Base-by-base conservation (phyloP, 92 coral and sea anemone genomes). In the Phymanthus crucifer region DNA sequence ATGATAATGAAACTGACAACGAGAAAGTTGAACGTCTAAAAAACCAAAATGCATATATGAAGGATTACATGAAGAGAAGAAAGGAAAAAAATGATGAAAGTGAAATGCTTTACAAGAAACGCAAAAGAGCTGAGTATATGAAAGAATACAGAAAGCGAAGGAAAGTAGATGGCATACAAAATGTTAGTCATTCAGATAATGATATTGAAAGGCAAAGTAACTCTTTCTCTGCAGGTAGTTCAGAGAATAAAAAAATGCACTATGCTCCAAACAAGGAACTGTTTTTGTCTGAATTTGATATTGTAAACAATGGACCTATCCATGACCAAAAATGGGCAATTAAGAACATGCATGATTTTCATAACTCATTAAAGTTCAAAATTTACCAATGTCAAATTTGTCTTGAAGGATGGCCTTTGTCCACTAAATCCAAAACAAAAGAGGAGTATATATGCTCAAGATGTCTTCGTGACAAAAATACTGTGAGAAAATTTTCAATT, bases 401-500 rank as follows among this genome's bases (percentile, higher is more conserved):
- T 38, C 67, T 21, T 84, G 88, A 84, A 61, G 88, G 84, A 47
- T 85, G 84, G 88, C 86, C n/a, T n/a, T n/a, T n/a, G n/a, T n/a
- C 86, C 57, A n/a, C 74, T 26, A 14, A 38, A 57, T 33, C 73
- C 32, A 82, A 58, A 23, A 0, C 45, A 18, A 77, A 72, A 71
- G 87, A 80, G 77, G 57, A 71, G 31, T 89, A 89, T 81, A 66
- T 89, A 56, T 89, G 93, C 77, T 78, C 87, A 65, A 78, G 89
- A 68, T 87, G 89, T 78, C 40, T 76, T 57, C 71, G 83, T 38
- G 92, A 91, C 71, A 85, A 83, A 58, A 70, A 82, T 52, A 77
- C 46, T 38, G 76, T 84, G 10, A 85, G 80, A 82, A 91, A 91
- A 73, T 78, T 91, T 71, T 91, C 95, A n/a, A 50, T 74, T 78